These are phyloP conservation scores for Cepaea nemoralis DNA, from an alignment of 1,140 invertebrate genomes.

Conservation along the genomic window DNA sequence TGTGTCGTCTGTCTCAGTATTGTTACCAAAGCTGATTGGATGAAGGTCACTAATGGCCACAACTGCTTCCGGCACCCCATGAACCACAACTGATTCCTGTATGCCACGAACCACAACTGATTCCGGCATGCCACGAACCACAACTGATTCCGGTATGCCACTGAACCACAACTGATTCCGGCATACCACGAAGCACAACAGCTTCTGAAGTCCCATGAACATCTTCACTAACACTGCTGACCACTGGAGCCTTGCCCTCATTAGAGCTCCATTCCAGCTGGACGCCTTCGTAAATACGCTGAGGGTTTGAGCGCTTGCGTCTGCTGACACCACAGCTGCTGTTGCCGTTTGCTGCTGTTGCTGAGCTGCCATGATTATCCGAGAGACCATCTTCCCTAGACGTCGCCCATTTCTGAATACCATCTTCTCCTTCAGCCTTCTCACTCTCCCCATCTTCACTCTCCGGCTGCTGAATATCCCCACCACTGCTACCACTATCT, in stretches of 20 bases:
- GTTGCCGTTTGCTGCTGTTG: not conserved
- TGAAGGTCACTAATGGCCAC: no score
- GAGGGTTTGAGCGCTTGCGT: conserved; percentile 92
- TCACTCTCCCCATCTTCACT: not conserved
- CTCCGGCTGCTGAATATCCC: not conserved
- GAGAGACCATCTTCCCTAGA: conserved; percentile 13
- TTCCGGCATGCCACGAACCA: no score
- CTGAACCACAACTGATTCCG: no score
- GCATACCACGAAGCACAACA: no score
- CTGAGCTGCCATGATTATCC: conserved; percentile 35
- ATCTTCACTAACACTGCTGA: not conserved
- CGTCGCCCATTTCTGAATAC: not conserved
- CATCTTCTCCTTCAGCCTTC: not conserved
- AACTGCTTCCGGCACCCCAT: no score
- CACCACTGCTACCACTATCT: not conserved
- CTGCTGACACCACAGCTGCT: conserved; percentile 70
- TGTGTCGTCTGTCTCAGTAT: not conserved
- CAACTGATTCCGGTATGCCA: no score
- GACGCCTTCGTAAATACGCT: conserved; percentile 96
- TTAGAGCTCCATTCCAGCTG: conserved; percentile 76
- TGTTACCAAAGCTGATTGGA: not conserved
- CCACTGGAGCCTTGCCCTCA: not conserved
- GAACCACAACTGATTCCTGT: no score
- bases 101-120: no score
- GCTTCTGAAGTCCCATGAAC: not conserved